Base-by-base conservation (phyloP, 2,888 invertebrate genomes). In the Sinohyriopsis cumingii region DNA sequence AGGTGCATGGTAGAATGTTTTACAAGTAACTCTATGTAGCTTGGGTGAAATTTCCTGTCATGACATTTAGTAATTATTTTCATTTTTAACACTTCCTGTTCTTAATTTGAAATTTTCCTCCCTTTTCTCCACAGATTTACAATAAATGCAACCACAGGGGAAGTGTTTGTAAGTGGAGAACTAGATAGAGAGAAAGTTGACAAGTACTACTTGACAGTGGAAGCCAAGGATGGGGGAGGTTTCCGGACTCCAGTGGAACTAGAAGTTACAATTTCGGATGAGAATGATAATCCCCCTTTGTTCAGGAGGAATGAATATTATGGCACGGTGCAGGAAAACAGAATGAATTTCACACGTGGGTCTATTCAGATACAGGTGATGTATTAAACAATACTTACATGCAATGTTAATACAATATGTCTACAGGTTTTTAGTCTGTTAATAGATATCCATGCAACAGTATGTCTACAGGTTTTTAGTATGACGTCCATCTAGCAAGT, bases 131-230 rank as follows among this genome's bases (percentile, higher is more conserved):
- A 24, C 78, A 90, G 89, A 83, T 96, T 96, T 85, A 92, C 91
- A 55, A 94, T 95, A 0, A 93, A 95, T 83, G 90, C 91, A 1
- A 90, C 89, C 59, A 92, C 91, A 18, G 96, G 96, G 0, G 93
- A 93, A 9, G 88, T 96, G 15, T 93, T 91, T 72, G 93, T 95
- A 0, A 92, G 69, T 18, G 84, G 81, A 24, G 71, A 67, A 19
- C 89, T 96, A 62, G 95, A 96, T 86, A 95, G 95, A 84, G 96
- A 96, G 87, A 92, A 92, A 19, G 95, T 95, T 80, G 94, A 94
- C 80, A 94, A 94, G 71, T 96, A 94, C 78, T 95, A 95, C 71
- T 89, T 96, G 69, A 95, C 94, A 0, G 92, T 95, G 67, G 94
- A 95, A 75, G 96, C 95, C 0, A 93, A 92, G 75, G 96, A 96